These are phyloP conservation scores for Tyrannus savana DNA, from an alignment of 2,113 vertebrate genomes.

Conservation along the genomic window DNA sequence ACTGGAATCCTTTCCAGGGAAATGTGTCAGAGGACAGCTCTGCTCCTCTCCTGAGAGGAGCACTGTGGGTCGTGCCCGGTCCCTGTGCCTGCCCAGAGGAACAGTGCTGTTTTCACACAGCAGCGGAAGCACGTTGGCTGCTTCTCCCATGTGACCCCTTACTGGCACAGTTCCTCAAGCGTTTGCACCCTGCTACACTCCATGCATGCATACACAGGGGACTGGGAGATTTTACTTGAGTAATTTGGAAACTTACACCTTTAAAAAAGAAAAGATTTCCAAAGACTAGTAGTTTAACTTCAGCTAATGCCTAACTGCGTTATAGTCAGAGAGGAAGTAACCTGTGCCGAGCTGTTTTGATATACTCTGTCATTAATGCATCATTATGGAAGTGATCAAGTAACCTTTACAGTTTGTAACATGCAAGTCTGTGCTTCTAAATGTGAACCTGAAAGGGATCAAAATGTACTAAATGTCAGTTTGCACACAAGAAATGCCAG, in stretches of 20 bases:
- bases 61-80: accelerated
- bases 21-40: background rate
- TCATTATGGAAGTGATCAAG: background rate
- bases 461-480: slow-evolving; percentile 35
- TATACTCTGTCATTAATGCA: background rate
- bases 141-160: background rate
- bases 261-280: background rate
- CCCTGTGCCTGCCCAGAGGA: accelerated
- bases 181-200: background rate
- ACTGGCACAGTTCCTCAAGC: background rate
- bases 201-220: no score
- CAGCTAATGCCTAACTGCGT: background rate
- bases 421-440: slow-evolving; percentile 37
- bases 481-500: slow-evolving; percentile 34
- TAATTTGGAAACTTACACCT: background rate
- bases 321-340: background rate
- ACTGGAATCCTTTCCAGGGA: background rate
- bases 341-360: background rate
- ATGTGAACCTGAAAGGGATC: slow-evolving; percentile 56
- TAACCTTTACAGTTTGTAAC: slow-evolving; percentile 7
- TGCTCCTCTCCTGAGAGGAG: background rate
- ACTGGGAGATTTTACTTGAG: background rate
- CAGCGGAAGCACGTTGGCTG: background rate
- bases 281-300: background rate
- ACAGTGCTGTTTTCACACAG: background rate